phyloP scores from a whole-genome alignment of 2,888 invertebrate species.

The Scrobipalpa atriplicella region DNA sequence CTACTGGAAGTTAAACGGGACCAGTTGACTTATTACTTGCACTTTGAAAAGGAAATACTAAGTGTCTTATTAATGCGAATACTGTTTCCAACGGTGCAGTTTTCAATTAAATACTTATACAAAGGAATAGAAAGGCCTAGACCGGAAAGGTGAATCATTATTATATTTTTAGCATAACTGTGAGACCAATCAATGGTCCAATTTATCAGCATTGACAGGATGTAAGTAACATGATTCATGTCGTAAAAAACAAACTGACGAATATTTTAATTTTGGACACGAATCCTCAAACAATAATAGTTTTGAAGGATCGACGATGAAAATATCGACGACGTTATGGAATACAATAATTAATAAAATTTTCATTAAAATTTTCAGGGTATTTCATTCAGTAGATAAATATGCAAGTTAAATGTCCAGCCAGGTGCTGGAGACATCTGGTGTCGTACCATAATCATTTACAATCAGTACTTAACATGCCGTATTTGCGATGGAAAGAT shows the following conservation, averaged over 20 bases:
- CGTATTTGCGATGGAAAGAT: constrained; percentile 36
- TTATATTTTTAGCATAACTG: constrained; percentile 29
- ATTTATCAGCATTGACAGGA: constrained; percentile 56
- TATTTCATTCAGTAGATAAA: not conserved
- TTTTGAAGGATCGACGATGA: not conserved
- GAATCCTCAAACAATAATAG: not conserved
- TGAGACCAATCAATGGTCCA: constrained; percentile 52
- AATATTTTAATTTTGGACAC: constrained; percentile 12
- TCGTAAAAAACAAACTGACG: constrained; percentile 22
- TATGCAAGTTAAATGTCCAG: not conserved
- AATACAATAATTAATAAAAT: too few relatives aligned
- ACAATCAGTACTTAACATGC: constrained; percentile 36
- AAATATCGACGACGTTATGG: not conserved
- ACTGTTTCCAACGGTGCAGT: not conserved
- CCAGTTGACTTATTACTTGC: not conserved
- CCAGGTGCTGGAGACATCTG: constrained; percentile 45
- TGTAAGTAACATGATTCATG: constrained; percentile 41
- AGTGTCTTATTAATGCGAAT: not conserved
- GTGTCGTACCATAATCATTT: constrained; percentile 43
- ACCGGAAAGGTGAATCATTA: not conserved
- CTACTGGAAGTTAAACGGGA: constrained; percentile 32
- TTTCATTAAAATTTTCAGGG: too few relatives aligned
- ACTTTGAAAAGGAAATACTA: not conserved
- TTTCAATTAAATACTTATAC: not conserved
- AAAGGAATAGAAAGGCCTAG: not conserved